These are phyloP conservation scores for Vanacampus margaritifer DNA, from an alignment of 2,113 vertebrate genomes.

Conservation along the genomic window DNA sequence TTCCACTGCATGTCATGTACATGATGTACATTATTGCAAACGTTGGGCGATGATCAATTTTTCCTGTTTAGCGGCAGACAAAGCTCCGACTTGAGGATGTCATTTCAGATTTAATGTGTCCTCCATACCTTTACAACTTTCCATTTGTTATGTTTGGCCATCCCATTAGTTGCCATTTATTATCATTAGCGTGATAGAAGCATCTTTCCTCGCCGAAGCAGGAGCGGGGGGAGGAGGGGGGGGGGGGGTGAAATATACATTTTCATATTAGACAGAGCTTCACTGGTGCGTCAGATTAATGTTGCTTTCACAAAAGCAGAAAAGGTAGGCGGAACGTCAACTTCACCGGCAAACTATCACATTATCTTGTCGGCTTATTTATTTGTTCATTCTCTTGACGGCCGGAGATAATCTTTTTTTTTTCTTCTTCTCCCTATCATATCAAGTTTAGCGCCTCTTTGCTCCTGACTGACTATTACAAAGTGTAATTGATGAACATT, in stretches of 20 bases:
- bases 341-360: slow-evolving; percentile 52
- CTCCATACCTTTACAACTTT: slow-evolving; percentile 94
- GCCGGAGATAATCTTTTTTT: slow-evolving; percentile 35
- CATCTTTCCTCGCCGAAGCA: slow-evolving; percentile 84
- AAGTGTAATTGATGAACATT: slow-evolving; percentile 36
- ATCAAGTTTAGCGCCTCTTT: slow-evolving; percentile 6
- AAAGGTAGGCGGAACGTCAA: slow-evolving; percentile 63
- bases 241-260: slow-evolving; percentile 40
- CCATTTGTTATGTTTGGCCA: slow-evolving; percentile 99
- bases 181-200: slow-evolving; percentile 96
- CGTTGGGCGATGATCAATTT: slow-evolving; percentile 40
- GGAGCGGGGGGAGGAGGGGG: background rate
- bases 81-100: slow-evolving; percentile 54
- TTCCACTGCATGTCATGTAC: background rate
- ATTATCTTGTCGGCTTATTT: slow-evolving; percentile 57
- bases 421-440: background rate
- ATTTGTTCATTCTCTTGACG: slow-evolving; percentile 51
- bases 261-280: slow-evolving; percentile 67
- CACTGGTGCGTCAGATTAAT: slow-evolving; percentile 70
- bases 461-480: slow-evolving; percentile 17
- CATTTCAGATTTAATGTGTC: slow-evolving; percentile 74
- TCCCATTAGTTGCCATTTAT: slow-evolving; percentile 99
- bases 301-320: slow-evolving; percentile 58
- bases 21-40: slow-evolving; percentile 39
- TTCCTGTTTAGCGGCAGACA: slow-evolving; percentile 48